These are phyloP conservation scores for Agrotis puta DNA, from an alignment of 2,888 invertebrate genomes.

Conservation along the genomic window DNA sequence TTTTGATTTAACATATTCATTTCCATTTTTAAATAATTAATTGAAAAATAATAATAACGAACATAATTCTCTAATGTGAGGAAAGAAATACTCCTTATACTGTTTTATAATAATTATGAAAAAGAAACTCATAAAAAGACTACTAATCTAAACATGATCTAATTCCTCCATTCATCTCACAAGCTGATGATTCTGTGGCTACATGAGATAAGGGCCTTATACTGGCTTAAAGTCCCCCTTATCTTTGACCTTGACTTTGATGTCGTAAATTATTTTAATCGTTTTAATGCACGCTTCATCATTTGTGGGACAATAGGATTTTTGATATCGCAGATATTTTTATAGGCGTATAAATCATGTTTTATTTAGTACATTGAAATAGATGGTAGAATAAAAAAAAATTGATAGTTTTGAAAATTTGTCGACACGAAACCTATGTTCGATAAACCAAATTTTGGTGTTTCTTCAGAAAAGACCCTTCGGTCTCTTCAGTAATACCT, in stretches of 20 bases:
- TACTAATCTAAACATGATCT: conserved; percentile 13
- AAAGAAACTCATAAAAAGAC: not conserved
- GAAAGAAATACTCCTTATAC: too few species aligned
- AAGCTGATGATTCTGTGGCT: conserved; percentile 18
- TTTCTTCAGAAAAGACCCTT: too few species aligned
- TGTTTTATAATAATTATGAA: not conserved
- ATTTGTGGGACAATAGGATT: not conserved
- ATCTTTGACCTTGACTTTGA: conserved; percentile 44
- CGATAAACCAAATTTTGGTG: too few species aligned
- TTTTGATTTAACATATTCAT: too few species aligned
- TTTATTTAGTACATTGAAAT: not conserved
- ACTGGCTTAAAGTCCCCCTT: conserved; percentile 27
- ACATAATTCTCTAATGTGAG: too few species aligned
- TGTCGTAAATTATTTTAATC: conserved; percentile 38
- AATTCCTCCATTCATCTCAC: conserved; percentile 19
- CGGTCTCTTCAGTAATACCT: not conserved
- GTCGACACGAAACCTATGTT: not conserved
- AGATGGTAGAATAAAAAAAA: not conserved
- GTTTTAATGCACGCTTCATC: conserved; percentile 24
- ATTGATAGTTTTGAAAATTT: not conserved
- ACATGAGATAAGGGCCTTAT: conserved; percentile 46
- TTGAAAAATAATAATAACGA: too few species aligned
- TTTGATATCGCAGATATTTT: conserved; percentile 1
- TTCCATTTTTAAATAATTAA: too few species aligned
- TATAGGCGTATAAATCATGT: conserved; percentile 6